Evolutionary conservation across 30 jellyfish, hydroid and myxozoan species (phyloP).

Genomic region (Hydractinia symbiolongicarpus): DNA sequence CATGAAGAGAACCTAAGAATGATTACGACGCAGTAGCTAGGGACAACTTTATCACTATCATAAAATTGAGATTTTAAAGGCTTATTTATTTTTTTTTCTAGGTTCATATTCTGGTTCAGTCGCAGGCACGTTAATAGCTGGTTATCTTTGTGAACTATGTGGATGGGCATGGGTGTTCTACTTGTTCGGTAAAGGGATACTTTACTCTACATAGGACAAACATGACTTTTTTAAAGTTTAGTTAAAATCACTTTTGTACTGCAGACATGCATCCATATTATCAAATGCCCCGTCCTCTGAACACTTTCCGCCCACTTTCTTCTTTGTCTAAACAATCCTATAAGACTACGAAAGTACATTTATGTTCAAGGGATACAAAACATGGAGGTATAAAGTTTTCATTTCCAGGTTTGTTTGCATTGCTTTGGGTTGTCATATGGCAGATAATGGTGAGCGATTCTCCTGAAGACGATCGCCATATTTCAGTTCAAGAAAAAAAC

Average conservation of each 20-base stretch:
- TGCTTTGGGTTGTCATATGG: constrained; percentile 85
- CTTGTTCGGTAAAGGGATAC: constrained; percentile 52
- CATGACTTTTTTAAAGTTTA: background rate
- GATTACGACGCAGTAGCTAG: no score
- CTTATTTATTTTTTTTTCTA: background rate
- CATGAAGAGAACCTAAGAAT: no score
- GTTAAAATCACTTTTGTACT: background rate
- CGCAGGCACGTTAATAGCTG: constrained; percentile 88
- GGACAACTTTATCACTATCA: no score
- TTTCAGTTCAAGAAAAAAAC: constrained; percentile 51
- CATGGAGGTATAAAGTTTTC: no score
- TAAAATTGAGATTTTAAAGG: no score
- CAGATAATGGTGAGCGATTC: constrained; percentile 62
- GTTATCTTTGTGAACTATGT: constrained; percentile 81
- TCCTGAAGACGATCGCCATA: constrained; percentile 66
- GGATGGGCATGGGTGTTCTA: constrained; percentile 97
- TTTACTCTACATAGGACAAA: background rate
- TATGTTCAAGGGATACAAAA: no score
- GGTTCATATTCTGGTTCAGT: constrained; percentile 99
- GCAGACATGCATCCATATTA: background rate
- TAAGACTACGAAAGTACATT: no score
- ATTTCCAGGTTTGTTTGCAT: constrained; percentile 63
- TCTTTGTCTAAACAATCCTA: no score
- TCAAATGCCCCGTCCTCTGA: no score
- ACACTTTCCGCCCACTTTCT: no score